Percentiles rank a stretch among this genome's conserved stretches.
These are phyloP conservation scores for Eulacestoma nigropectus DNA, from an alignment of 2,113 vertebrate genomes.

Conservation along the genomic window DNA sequence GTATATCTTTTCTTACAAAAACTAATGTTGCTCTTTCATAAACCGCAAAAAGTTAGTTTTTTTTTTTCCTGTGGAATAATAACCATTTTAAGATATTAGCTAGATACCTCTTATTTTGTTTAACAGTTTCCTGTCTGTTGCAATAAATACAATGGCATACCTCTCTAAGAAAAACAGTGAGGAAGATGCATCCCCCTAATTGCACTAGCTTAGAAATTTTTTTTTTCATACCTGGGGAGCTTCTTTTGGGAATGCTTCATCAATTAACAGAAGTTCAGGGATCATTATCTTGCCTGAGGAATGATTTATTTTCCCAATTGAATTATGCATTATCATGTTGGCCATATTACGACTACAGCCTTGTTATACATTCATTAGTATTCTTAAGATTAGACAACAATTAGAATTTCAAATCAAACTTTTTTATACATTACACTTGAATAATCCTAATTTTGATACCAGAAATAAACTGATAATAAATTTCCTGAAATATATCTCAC, in stretches of 20 bases:
- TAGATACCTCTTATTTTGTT: neutral
- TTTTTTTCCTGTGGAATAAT: neutral
- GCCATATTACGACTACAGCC: neutral
- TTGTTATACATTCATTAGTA: neutral
- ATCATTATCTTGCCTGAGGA: neutral
- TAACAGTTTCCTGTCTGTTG: neutral
- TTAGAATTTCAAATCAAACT: conserved; percentile 16
- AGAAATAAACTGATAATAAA: conserved; percentile 26
- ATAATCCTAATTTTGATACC: neutral
- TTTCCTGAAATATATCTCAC: neutral
- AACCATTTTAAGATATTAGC: neutral
- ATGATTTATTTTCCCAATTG: neutral
- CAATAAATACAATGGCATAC: neutral
- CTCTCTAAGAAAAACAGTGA: neutral
- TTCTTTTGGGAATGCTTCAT: neutral
- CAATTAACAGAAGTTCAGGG: neutral
- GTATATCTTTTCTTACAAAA: neutral
- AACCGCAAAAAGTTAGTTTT: neutral
- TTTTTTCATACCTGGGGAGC: neutral
- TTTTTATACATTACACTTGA: neutral
- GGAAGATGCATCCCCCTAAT: neutral
- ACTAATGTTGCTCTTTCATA: neutral
- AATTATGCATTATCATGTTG: neutral
- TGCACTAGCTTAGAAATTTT: neutral
- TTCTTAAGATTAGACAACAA: conserved; percentile 8